Evolutionary conservation across 1,140 invertebrate species (phyloP).

Genomic region (Penaeus vannamei): DNA sequence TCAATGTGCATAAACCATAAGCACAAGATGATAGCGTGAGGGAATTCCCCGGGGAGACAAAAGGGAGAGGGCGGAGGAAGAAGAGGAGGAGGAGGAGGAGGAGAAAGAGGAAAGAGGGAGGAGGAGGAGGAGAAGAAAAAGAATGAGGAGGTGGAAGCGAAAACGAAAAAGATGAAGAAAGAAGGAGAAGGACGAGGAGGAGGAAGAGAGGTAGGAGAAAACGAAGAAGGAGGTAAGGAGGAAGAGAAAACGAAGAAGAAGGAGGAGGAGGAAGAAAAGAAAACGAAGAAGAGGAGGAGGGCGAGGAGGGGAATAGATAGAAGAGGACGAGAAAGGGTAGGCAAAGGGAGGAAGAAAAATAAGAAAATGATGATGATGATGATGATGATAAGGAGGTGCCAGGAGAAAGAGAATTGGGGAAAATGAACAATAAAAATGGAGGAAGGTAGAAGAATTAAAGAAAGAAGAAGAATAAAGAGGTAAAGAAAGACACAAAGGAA

Average conservation of each 20-base stretch:
- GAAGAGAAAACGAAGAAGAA: background rate
- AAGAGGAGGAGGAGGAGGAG: background rate
- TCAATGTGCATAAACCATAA: background rate
- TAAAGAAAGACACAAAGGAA: conserved; percentile 10
- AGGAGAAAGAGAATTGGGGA: background rate
- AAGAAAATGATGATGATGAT: background rate
- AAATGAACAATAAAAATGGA: background rate
- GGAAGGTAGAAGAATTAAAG: background rate
- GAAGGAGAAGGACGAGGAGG: background rate
- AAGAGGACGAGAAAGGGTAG: background rate
- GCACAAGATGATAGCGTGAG: background rate
- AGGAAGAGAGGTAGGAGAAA: background rate
- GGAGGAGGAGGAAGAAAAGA: background rate
- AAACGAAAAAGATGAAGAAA: background rate
- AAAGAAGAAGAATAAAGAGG: conserved; percentile 2
- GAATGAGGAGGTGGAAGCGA: background rate
- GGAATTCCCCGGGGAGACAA: background rate
- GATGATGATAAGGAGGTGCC: background rate
- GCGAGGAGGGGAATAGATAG: background rate
- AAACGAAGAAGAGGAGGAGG: background rate
- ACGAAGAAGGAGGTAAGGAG: background rate
- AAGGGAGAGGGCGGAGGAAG: background rate
- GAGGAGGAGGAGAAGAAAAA: background rate
- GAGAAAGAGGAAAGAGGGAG: background rate
- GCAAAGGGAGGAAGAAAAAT: background rate